phyloP scores from a whole-genome alignment of 2,797 vertebrate genomes.

The Tauraco hartlaubi region DNA sequence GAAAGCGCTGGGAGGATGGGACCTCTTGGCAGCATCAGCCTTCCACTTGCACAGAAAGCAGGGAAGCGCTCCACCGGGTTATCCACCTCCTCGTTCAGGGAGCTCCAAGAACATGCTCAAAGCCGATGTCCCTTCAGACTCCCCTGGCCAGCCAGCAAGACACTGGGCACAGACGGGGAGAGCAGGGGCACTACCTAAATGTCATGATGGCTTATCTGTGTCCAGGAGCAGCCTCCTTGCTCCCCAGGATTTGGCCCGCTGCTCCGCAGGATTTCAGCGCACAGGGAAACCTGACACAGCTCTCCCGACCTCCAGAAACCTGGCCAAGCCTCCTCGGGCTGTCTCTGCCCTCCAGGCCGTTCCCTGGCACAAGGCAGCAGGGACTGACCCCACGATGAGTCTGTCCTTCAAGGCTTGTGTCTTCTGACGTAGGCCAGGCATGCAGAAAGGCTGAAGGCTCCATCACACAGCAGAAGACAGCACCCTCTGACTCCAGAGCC shows the following conservation, averaged over 20 bases:
- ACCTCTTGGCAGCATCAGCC: neutral
- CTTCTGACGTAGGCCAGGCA: neutral
- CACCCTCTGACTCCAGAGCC: neutral
- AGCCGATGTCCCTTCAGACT: neutral
- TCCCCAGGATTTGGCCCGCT: neutral
- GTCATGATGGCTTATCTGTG: neutral
- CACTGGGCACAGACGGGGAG: neutral
- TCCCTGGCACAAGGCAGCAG: no score
- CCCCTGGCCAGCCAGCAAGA: neutral
- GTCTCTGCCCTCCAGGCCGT: no score
- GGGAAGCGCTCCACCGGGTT: accelerated
- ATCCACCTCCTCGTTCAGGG: neutral
- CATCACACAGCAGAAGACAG: neutral
- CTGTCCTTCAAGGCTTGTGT: neutral
- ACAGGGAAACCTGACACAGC: neutral
- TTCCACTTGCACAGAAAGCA: neutral
- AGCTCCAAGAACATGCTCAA: neutral
- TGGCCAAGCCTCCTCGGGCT: no score
- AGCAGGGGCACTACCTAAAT: neutral
- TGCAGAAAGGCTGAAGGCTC: neutral
- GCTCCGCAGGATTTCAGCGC: accelerated
- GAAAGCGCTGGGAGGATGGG: neutral
- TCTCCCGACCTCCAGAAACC: no score
- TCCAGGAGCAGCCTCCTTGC: neutral
- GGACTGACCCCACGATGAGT: no score